phyloP scores from a whole-genome alignment of 1,140 invertebrate genomes.

The Archivesica marissinica region DNA sequence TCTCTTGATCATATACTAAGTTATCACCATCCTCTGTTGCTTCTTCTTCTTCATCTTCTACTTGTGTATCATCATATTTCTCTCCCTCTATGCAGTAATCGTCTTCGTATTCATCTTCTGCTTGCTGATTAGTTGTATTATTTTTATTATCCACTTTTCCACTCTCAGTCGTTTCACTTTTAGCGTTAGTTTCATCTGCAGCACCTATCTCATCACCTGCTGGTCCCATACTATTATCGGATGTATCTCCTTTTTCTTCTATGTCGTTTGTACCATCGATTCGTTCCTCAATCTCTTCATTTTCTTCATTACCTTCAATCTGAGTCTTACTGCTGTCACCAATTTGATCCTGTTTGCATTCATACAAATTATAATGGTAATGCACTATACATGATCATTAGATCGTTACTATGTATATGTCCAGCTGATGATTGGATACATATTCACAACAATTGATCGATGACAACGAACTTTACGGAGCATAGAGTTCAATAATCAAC shows the following conservation, averaged over 20 bases:
- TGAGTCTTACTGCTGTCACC: too few species aligned
- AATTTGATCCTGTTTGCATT: constrained; percentile 9
- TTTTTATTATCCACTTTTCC: neutral
- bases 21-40: constrained; percentile 1
- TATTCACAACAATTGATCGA: too few species aligned
- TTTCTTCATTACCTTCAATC: neutral
- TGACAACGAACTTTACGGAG: too few species aligned
- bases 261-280: neutral
- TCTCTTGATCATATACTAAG: neutral
- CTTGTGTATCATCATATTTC: neutral
- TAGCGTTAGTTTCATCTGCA: neutral
- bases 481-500: too few species aligned
- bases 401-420: too few species aligned
- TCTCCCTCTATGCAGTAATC: neutral
- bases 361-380: neutral
- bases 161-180: neutral
- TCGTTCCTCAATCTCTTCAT: neutral
- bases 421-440: too few species aligned
- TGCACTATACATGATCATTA: too few species aligned
- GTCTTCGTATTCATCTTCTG: neutral
- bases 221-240: neutral
- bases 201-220: neutral
- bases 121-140: too few species aligned
- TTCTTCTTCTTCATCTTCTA: neutral
- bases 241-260: neutral